phyloP scores from a whole-genome alignment of 2,888 invertebrate species.

The Ecdyonurus torrentis region DNA sequence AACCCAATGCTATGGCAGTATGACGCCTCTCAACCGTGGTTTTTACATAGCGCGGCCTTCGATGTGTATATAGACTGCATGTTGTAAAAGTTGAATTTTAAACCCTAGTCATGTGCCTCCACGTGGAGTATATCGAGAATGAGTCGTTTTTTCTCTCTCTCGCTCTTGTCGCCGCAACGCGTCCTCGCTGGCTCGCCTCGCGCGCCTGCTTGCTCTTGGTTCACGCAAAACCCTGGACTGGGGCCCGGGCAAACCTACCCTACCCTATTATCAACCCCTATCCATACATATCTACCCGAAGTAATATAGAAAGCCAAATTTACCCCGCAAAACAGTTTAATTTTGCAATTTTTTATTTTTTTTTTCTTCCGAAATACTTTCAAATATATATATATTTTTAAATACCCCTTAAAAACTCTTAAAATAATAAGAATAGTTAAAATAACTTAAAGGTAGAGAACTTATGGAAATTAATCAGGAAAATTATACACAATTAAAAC shows the following conservation, averaged over 20 bases:
- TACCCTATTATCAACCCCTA: neutral
- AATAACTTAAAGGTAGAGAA: too few species aligned
- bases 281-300: neutral
- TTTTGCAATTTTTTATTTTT: too few species aligned
- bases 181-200: neutral
- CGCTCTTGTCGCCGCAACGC: neutral
- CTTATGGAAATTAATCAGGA: too few species aligned
- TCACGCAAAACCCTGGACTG: neutral
- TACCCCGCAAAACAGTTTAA: too few species aligned
- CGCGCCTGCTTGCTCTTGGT: neutral
- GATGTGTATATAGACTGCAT: neutral
- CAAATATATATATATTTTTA: too few species aligned
- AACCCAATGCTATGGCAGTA: too few species aligned
- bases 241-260: neutral
- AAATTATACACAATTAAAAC: too few species aligned
- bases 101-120: constrained; percentile 12
- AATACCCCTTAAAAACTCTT: too few species aligned
- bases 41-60: neutral
- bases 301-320: too few species aligned
- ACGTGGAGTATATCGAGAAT: constrained; percentile 13
- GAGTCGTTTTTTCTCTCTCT: neutral
- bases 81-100: neutral
- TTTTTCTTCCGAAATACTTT: too few species aligned
- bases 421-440: too few species aligned
- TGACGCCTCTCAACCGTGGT: neutral